Percentiles rank a stretch among this genome's conserved stretches.
phyloP scores from a whole-genome alignment of 2,113 vertebrate species.

The Ameiurus melas region DNA sequence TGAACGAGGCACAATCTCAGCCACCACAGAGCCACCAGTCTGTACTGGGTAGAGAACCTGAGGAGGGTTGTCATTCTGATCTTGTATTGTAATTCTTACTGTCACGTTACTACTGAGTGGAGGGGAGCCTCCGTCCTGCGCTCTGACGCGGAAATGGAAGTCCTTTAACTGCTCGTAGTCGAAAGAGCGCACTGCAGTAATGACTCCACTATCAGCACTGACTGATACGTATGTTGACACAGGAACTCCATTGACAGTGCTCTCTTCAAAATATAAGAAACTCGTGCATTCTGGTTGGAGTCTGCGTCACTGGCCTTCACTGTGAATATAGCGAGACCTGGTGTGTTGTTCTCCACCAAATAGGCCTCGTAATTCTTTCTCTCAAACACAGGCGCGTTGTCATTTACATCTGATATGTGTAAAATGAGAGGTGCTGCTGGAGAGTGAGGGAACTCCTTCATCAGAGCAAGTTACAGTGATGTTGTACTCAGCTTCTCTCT shows the following conservation, averaged over 20 bases:
- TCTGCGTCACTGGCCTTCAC: conserved; percentile 70
- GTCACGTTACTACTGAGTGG: conserved; percentile 57
- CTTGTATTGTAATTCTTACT: conserved; percentile 62
- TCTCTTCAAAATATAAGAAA: conserved; percentile 78
- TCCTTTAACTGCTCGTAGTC: conserved; percentile 78
- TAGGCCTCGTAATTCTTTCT: conserved; percentile 31
- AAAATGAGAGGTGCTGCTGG: conserved; percentile 67
- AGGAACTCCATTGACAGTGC: conserved; percentile 67
- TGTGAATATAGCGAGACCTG: conserved; percentile 61
- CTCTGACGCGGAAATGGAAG: conserved; percentile 63
- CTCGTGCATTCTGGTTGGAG: conserved; percentile 74
- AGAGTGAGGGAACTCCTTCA: conserved; percentile 61
- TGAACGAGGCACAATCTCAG: conserved; percentile 67
- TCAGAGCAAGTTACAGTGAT: conserved; percentile 49
- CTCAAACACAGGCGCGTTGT: conserved; percentile 53
- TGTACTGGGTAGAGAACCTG: conserved; percentile 66
- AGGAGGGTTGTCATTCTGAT: conserved; percentile 73
- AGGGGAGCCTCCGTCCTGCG: conserved; percentile 58
- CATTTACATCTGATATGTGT: conserved; percentile 73
- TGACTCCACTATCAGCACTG: conserved; percentile 76
- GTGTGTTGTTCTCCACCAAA: conserved; percentile 52
- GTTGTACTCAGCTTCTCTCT: conserved; percentile 47
- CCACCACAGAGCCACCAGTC: conserved; percentile 51
- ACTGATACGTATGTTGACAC: conserved; percentile 78
- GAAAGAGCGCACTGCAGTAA: conserved; percentile 77